These are phyloP conservation scores for Laticauda laticaudata DNA, from an alignment of 2,113 vertebrate species.

Conservation along the genomic window DNA sequence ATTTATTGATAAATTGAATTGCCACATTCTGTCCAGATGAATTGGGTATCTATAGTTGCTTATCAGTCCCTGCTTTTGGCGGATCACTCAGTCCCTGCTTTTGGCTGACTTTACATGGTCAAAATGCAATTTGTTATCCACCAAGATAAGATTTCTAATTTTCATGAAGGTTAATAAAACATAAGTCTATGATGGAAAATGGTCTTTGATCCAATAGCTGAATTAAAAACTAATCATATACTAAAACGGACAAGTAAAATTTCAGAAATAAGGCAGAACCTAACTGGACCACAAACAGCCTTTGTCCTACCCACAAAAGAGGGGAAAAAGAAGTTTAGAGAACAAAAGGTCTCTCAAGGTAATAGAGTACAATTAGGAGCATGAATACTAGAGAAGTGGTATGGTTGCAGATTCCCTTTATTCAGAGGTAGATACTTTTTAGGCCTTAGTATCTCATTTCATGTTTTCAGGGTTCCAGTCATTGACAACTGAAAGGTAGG, in stretches of 20 bases:
- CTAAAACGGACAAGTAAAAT: background rate
- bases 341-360: background rate
- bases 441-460: background rate
- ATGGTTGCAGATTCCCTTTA: background rate
- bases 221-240: conserved; percentile 7
- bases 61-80: background rate
- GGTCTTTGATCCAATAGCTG: background rate
- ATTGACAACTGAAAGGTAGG: background rate
- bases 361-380: background rate
- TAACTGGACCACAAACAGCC: background rate
- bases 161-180: background rate
- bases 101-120: background rate
- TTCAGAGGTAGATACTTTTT: background rate
- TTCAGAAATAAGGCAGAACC: background rate
- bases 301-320: background rate
- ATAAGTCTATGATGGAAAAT: background rate
- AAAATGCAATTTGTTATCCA: background rate
- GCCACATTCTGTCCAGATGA: background rate
- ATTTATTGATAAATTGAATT: background rate
- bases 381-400: background rate
- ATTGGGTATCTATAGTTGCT: background rate
- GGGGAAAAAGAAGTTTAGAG: background rate
- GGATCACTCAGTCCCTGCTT: background rate
- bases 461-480: background rate
- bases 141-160: background rate